Conservation (phyloP, 2,113 vertebrate species). For the Pipa parva region DNA sequence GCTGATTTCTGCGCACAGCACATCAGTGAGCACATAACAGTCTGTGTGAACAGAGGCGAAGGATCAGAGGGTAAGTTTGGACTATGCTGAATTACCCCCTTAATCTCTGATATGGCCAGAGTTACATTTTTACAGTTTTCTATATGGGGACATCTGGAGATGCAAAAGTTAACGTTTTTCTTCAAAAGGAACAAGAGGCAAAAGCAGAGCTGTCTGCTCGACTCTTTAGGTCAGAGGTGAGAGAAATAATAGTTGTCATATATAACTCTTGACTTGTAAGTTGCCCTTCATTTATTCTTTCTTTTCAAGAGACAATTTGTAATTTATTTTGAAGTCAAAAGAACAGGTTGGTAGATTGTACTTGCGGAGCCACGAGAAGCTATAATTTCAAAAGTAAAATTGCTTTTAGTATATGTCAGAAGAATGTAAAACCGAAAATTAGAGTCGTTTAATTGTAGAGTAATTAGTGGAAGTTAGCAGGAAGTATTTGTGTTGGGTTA, state of each 20-base stretch:
- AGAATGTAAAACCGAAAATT: background rate
- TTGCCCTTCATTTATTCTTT: background rate
- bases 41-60: too few species aligned
- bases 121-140: too few species aligned
- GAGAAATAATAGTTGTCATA: constrained; percentile 8
- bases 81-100: background rate
- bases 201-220: constrained; percentile 3
- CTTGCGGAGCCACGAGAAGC: background rate
- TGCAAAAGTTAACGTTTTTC: too few species aligned
- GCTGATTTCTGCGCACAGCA: too few species aligned
- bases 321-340: background rate
- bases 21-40: too few species aligned
- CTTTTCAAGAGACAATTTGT: constrained; percentile 5
- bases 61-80: too few species aligned
- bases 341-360: background rate
- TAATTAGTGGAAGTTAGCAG: background rate
- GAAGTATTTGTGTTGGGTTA: constrained; percentile 1
- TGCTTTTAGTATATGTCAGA: background rate
- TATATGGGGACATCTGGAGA: too few species aligned
- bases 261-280: background rate
- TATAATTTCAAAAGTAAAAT: background rate
- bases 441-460: background rate
- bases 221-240: constrained; percentile 9
- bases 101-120: too few species aligned
- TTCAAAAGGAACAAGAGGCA: background rate